A percentile compares a stretch with the other conserved stretches of the same genome.
Conservation (phyloP, 1,140 invertebrate genomes). For the Paramacrobiotus metropolitanus region DNA sequence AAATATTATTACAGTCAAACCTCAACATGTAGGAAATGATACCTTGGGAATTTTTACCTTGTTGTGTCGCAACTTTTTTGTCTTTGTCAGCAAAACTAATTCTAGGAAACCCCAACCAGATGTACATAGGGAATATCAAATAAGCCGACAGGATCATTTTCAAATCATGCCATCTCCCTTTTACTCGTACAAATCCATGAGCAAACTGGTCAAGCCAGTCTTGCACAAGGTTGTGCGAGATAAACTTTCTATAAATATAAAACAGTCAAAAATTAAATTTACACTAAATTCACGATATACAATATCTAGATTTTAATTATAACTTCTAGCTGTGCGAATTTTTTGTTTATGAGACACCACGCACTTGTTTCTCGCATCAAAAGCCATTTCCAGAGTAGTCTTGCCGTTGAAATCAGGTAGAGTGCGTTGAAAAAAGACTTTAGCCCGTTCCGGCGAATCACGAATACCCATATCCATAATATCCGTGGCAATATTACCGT, state of each 20-base stretch:
- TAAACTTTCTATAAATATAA: not conserved
- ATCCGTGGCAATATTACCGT: not conserved
- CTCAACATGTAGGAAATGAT: too few species aligned
- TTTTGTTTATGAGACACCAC: not conserved
- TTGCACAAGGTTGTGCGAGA: not conserved
- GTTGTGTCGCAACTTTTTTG: too few species aligned
- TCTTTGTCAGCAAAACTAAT: too few species aligned
- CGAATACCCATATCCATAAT: not conserved
- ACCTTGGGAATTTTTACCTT: too few species aligned
- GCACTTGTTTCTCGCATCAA: not conserved
- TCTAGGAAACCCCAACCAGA: not conserved
- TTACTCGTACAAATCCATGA: not conserved
- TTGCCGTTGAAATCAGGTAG: not conserved
- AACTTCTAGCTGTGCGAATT: not conserved
- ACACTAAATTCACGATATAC: too few species aligned
- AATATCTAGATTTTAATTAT: not conserved
- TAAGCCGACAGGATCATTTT: not conserved
- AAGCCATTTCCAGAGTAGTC: constrained; percentile 1
- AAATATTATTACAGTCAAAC: too few species aligned
- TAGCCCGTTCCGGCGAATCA: not conserved
- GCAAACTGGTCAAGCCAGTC: not conserved
- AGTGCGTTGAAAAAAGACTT: not conserved
- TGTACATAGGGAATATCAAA: not conserved
- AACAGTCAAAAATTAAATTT: not conserved
- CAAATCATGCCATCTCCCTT: not conserved